Base-by-base conservation (phyloP, 2,888 invertebrate species). In the Electrophaes corylata region DNA sequence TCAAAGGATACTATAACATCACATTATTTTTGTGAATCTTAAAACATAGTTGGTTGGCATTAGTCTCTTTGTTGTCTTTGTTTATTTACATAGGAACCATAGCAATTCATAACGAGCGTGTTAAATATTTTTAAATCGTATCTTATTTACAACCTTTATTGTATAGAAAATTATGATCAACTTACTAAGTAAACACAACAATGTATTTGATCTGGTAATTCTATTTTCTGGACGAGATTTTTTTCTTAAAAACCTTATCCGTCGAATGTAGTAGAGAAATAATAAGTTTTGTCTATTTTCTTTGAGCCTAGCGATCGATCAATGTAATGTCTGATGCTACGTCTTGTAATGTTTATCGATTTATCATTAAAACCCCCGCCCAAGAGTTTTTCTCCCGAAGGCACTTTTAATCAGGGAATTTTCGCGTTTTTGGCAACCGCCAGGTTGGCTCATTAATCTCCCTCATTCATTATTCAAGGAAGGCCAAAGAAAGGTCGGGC, bases 381-480 rank as follows among this genome's bases (percentile, higher is more conserved):
- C 33, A 23, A 39, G 45, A 55, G 48, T 41, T 57, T 53, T 29
- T 33, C 47, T 54, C 40, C 55, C 51, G 20, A 16, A 54, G 54
- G 50, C 48, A 56, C 59, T 54, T 51, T 58, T 56, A 57, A 62
- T 62, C 60, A 59, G 55, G 40, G 46, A 57, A 41, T 57, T 56
- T 59, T 51, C 50, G 53, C 51, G 51, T 58, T 64, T 64, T 62
- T 60, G 50, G 61, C 53, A 56, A 47, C 41, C 45, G 40, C 41
- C 59, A 62, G 64, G 63, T 62, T 45, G 50, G 31, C 44, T 51
- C 60, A 57, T 65, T 66, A 63, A 65, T 66, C 62, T 63, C 51
- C 12, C 45, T 56, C 62, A 59, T 64, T 66, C 52, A 65, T 66
- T 70, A 69, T 70, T 69, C 69, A 62, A 57, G 54, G 23, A 47